Evolutionary conservation across 2,113 vertebrate species (phyloP), one percentile per base, ranked within the genome.

Genomic region (Oryzias woworae): DNA sequence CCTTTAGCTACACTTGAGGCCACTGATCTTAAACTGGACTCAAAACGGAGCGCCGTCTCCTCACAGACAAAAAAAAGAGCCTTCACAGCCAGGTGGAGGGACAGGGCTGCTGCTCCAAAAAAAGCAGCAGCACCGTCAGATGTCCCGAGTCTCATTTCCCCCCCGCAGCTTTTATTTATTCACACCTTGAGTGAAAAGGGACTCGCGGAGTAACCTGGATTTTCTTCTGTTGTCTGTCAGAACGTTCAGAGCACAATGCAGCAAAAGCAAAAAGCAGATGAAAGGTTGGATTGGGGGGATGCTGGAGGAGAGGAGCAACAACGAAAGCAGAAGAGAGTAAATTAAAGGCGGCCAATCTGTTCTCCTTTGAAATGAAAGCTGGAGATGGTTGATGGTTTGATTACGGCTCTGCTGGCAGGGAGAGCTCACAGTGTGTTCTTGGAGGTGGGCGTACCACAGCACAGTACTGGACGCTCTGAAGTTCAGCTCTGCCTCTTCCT

Each of bases 21-120:
- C 15, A 18, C 14, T 44, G 42, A 46, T 20, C 16, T 20, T 48
- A 18, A 48, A 48, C 2, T 47, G 45, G 16, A 47, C 45, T 15
- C 14, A 1, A 41, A 31, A 26, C 26, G 26, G 26, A 4, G 57
- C 22, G 57, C 22, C 14, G 10, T 58, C 53, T 28, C 20, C 18
- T 55, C 58, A 65, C 44, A 54, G 2, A 71, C 55, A 56, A 51
- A 66, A 0, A 55, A 20, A 73, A 45, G 53, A 62, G 69, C 77
- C 72, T 77, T 74, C 64, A 72, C 69, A 69, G 66, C 56, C 31
- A 50, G 61, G 73, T 65, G 45, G 50, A 66, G 72, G 60, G 56
- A 47, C 66, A 20, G 50, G 61, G 66, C 47, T n/a, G 0, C 53
- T 56, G 45, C 44, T 77, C 56, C 56, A 59, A 75, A 58, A 63